phyloP scores from a whole-genome alignment of 2,888 invertebrate species.

The Ormyrus pomaceus region DNA sequence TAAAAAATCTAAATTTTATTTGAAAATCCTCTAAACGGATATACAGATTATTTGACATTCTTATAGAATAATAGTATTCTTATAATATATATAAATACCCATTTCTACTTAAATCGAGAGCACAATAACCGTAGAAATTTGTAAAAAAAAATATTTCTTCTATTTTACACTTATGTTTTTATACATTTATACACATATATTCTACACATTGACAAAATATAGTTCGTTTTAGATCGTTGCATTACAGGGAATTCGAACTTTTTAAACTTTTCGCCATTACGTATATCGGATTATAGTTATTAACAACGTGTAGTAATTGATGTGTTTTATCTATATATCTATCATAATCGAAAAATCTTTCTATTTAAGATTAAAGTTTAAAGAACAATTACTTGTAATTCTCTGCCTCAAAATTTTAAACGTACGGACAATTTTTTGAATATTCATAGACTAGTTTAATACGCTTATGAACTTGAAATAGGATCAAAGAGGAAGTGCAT shows the following conservation, averaged over 20 bases:
- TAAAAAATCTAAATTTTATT: slow-evolving; percentile 22
- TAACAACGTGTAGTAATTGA: neutral
- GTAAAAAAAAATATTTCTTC: slow-evolving; percentile 47
- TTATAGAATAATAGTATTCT: neutral
- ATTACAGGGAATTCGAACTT: slow-evolving; percentile 21
- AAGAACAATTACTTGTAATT: no score
- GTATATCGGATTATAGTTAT: neutral
- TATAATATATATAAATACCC: slow-evolving; percentile 6
- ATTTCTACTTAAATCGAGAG: slow-evolving; percentile 17
- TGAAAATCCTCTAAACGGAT: slow-evolving; percentile 14
- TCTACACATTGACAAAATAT: slow-evolving; percentile 35
- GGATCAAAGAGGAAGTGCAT: neutral
- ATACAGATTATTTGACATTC: slow-evolving; percentile 13
- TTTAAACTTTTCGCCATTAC: neutral
- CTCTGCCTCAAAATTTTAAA: neutral
- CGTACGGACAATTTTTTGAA: neutral
- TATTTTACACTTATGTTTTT: slow-evolving; percentile 18
- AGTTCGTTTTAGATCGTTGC: slow-evolving; percentile 27
- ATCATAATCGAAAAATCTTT: no score
- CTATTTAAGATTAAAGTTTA: no score
- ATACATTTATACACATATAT: slow-evolving; percentile 37
- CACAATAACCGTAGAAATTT: slow-evolving; percentile 44
- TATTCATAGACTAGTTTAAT: slow-evolving; percentile 39
- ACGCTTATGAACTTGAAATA: slow-evolving; percentile 17
- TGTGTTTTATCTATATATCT: no score